These are phyloP conservation scores for Hemichromis elongatus DNA, from an alignment of 2,113 vertebrate genomes.

Conservation along the genomic window DNA sequence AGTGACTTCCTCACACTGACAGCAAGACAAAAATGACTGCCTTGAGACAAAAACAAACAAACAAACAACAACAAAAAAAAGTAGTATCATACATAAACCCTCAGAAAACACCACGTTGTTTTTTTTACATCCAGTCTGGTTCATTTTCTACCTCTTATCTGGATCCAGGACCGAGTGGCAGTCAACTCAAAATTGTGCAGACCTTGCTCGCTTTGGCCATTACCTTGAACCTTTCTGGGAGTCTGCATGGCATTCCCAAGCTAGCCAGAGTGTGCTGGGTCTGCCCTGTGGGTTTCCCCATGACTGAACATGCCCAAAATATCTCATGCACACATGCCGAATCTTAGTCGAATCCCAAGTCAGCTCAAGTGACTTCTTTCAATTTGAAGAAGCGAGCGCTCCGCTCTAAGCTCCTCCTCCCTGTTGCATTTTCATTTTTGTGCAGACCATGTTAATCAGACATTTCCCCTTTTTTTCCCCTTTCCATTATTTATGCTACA, in stretches of 20 bases:
- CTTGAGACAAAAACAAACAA: neutral
- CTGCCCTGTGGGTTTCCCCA: neutral
- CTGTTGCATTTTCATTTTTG: neutral
- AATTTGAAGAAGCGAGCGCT: neutral
- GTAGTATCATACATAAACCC: neutral
- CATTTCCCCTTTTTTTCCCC: neutral
- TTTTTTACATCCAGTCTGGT: neutral
- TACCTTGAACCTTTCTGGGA: neutral
- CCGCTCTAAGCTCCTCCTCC: neutral
- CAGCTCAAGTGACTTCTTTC: neutral
- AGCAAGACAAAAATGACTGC: neutral
- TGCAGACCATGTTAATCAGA: neutral
- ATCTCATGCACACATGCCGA: too few relatives aligned
- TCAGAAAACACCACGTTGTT: neutral
- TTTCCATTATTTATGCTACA: neutral
- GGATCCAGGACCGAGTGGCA: neutral
- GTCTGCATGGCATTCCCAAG: neutral
- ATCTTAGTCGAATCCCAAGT: neutral
- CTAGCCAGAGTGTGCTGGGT: neutral
- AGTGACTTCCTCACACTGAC: neutral
- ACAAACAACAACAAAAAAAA: neutral
- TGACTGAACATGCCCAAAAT: neutral
- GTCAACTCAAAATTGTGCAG: neutral
- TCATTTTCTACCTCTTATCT: neutral
- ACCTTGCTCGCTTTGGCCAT: neutral